Conservation (phyloP, 2,797 vertebrate genomes). For the Pterois miles region DNA sequence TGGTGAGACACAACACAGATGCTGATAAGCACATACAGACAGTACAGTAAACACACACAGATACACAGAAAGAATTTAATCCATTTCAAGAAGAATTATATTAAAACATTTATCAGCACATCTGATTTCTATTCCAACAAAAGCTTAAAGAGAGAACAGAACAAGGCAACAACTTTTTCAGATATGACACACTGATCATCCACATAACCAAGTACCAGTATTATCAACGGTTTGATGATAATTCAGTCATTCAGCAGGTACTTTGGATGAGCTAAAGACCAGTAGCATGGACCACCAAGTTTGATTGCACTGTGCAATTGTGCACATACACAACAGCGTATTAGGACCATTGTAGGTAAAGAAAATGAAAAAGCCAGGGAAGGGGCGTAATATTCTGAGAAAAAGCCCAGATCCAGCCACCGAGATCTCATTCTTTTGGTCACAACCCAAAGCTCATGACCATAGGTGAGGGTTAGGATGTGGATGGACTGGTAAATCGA, state of each 20-base stretch:
- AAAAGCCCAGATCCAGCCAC: too few species aligned
- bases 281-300: conserved; percentile 11
- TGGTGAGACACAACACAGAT: conserved; percentile 72
- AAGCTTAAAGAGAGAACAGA: conserved; percentile 5
- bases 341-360: not conserved
- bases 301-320: conserved; percentile 5
- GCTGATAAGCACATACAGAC: conserved; percentile 7
- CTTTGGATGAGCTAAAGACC: conserved; percentile 4
- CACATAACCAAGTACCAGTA: conserved; percentile 22
- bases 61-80: not conserved
- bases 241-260: conserved; percentile 18
- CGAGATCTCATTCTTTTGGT: too few species aligned
- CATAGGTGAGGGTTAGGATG: too few species aligned
- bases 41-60: not conserved
- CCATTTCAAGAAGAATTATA: not conserved
- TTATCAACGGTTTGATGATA: conserved; percentile 32
- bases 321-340: not conserved
- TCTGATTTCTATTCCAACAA: conserved; percentile 31
- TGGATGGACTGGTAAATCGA: too few species aligned
- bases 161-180: conserved; percentile 9
- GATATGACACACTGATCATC: conserved; percentile 14
- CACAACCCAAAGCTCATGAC: too few species aligned
- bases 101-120: not conserved
- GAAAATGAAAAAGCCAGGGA: not conserved
- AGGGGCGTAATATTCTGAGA: not conserved